A percentile compares a stretch with the other conserved stretches of the same genome.
Conservation (phyloP, 2,113 vertebrate genomes). For the Ia io region DNA sequence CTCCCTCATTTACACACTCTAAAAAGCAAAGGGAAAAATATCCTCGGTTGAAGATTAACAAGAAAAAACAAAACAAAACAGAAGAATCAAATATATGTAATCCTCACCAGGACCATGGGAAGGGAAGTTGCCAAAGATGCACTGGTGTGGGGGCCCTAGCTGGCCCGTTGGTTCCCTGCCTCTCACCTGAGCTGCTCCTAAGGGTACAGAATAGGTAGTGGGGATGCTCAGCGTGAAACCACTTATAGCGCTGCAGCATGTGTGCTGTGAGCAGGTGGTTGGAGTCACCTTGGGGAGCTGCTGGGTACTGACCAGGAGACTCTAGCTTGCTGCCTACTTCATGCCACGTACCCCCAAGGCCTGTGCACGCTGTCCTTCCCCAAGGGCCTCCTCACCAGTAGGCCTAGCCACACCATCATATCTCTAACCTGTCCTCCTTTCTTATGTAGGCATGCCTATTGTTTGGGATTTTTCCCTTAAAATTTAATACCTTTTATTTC, state of each 20-base stretch:
- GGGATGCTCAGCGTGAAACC: background rate
- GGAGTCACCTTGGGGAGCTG: fast-evolving
- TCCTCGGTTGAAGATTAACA: too few species aligned
- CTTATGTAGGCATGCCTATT: background rate
- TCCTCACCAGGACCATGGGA: background rate
- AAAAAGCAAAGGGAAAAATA: too few species aligned
- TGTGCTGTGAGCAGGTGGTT: background rate
- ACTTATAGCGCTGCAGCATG: background rate
- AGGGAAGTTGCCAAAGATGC: background rate
- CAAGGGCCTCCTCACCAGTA: background rate
- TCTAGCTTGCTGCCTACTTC: background rate
- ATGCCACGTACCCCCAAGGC: background rate
- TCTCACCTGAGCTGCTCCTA: background rate
- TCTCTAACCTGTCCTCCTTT: background rate
- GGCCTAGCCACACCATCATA: background rate
- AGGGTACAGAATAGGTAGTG: background rate
- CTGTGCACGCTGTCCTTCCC: background rate
- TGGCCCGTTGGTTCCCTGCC: background rate
- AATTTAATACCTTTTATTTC: background rate
- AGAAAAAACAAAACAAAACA: too few species aligned
- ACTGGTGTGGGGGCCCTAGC: background rate
- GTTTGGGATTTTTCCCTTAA: background rate
- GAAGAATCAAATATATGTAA: constrained; percentile 25
- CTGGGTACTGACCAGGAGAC: background rate
- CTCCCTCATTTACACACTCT: too few species aligned